Percentiles rank a stretch among this genome's conserved stretches.
Conservation (phyloP, 2,888 invertebrate genomes). For the Dusona sp. region DNA sequence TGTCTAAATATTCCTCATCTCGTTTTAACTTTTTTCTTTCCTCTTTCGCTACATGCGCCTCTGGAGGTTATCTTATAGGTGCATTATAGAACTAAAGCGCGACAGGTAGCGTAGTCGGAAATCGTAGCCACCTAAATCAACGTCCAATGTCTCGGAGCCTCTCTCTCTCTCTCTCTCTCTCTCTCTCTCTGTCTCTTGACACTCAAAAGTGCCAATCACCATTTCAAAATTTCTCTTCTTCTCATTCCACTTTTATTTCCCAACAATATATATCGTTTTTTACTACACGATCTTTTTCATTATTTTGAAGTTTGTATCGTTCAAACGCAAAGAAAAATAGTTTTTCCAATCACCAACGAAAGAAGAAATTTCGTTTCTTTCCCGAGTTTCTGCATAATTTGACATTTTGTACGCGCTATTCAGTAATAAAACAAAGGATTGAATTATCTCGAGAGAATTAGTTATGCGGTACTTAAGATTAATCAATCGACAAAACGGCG, state of each 20-base stretch:
- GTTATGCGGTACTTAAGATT: too few species aligned
- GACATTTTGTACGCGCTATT: not conserved
- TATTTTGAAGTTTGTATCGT: not conserved
- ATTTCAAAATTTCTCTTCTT: not conserved
- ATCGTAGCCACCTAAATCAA: conserved; percentile 71
- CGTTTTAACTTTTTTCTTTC: conserved; percentile 52
- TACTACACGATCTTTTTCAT: not conserved
- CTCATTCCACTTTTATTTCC: not conserved
- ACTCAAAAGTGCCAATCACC: not conserved
- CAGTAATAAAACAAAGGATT: not conserved
- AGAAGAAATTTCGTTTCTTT: not conserved
- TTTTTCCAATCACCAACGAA: not conserved
- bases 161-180: not conserved
- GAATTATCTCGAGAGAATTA: not conserved
- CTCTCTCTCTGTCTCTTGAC: not conserved
- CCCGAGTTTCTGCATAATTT: not conserved
- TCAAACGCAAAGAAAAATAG: not conserved
- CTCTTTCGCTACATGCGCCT: not conserved
- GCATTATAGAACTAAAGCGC: conserved; percentile 16
- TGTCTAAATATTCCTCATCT: conserved; percentile 63
- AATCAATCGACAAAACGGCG: not conserved
- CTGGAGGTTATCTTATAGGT: conserved; percentile 7
- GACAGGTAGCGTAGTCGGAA: conserved; percentile 80
- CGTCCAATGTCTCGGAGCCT: conserved; percentile 32
- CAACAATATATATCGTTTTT: not conserved